Conservation (phyloP, 1,140 invertebrate species). For the Micrasema minimum region DNA sequence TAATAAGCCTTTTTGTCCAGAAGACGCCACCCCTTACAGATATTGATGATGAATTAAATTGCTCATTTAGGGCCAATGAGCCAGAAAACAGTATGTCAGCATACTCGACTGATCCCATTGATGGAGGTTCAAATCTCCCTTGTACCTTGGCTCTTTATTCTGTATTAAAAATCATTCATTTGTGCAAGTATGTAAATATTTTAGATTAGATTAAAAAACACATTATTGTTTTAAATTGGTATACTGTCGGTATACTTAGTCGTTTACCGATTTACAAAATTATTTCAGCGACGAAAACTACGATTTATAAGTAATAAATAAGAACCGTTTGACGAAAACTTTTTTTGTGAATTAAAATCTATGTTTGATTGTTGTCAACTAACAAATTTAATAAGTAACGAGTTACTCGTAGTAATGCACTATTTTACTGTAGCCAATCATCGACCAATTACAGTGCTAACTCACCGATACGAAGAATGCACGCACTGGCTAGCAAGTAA, state of each 20-base stretch:
- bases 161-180: conserved; percentile 29
- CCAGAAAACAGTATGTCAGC: conserved; percentile 44
- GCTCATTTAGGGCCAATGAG: conserved; percentile 44
- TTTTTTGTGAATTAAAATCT: background rate
- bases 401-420: too few species aligned
- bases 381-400: too few species aligned
- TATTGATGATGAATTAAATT: conserved; percentile 49
- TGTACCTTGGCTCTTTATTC: background rate
- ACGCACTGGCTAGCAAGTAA: too few species aligned
- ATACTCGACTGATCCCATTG: conserved; percentile 33
- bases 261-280: background rate
- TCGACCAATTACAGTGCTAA: too few species aligned
- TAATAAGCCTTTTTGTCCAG: conserved; percentile 33
- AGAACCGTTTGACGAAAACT: background rate
- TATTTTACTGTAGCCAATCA: too few species aligned
- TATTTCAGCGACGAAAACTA: background rate
- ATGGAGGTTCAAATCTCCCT: conserved; percentile 8
- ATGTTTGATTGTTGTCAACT: too few species aligned
- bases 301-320: background rate
- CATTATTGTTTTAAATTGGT: background rate
- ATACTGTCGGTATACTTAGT: background rate
- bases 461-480: too few species aligned
- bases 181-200: conserved; percentile 15
- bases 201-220: background rate
- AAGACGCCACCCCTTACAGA: conserved; percentile 27